Evolutionary conservation across 2,888 invertebrate genomes (phyloP).

Genomic region (Sthenelais limicola): DNA sequence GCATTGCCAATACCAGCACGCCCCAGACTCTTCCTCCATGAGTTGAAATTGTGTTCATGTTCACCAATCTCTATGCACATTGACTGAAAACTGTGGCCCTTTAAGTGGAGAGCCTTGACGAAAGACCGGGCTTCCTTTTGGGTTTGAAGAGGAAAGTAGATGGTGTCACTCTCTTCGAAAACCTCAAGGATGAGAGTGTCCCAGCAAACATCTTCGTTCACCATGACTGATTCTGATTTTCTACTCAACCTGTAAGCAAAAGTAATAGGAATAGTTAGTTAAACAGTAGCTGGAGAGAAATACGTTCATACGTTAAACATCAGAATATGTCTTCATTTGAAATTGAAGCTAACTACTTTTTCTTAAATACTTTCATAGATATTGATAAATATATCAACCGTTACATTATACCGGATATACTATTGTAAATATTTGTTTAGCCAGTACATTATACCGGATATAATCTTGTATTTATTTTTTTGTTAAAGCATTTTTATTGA

Average conservation of each 20-base stretch:
- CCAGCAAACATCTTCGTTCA: not conserved
- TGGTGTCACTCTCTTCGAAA: conserved; percentile 50
- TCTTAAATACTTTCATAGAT: no score
- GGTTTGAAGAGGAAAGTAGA: conserved; percentile 47
- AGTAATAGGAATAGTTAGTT: not conserved
- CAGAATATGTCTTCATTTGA: no score
- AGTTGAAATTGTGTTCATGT: conserved; percentile 48
- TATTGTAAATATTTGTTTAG: no score
- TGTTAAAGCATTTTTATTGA: no score
- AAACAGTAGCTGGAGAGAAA: not conserved
- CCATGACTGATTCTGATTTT: no score
- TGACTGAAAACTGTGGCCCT: conserved; percentile 44
- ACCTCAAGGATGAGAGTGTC: conserved; percentile 48
- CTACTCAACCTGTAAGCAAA: no score
- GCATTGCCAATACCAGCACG: conserved; percentile 45
- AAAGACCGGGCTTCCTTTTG: conserved; percentile 50
- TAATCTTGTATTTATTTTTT: no score
- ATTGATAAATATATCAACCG: no score
- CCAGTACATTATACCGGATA: no score
- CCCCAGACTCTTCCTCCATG: conserved; percentile 50
- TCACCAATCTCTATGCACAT: conserved; percentile 48
- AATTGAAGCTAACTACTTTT: no score
- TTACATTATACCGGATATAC: no score
- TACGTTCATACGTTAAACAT: no score
- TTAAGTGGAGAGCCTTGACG: conserved; percentile 46